phyloP scores from a whole-genome alignment of 2,113 vertebrate species.

The Nannospalax galili region DNA sequence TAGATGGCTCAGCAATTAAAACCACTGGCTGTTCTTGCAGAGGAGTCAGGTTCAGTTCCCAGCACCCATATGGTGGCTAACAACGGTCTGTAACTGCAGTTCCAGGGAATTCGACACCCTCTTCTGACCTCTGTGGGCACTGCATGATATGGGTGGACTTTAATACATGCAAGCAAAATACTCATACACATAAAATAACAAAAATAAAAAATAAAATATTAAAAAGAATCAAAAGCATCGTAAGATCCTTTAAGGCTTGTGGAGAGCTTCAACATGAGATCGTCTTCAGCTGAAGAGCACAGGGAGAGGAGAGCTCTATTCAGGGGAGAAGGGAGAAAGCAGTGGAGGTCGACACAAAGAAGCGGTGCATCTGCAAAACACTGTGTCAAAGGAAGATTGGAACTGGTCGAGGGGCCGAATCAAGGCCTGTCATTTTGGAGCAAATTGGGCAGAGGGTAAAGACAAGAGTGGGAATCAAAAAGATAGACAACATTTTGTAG shows the following conservation, averaged over 20 bases:
- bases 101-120: too few species aligned
- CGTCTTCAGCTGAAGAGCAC: neutral
- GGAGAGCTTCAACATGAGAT: neutral
- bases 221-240: neutral
- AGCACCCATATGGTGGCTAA: too few species aligned
- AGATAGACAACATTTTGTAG: neutral
- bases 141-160: too few species aligned
- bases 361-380: rapidly evolving
- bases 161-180: too few species aligned
- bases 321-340: rapidly evolving
- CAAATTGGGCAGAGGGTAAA: neutral
- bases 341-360: neutral
- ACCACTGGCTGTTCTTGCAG: too few species aligned
- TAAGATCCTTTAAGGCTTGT: neutral
- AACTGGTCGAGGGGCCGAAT: rapidly evolving
- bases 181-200: neutral
- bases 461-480: neutral
- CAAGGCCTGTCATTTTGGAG: neutral
- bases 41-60: too few species aligned
- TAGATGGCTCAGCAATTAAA: too few species aligned
- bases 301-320: neutral
- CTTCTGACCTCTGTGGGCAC: too few species aligned
- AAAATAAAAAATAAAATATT: too few species aligned
- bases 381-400: neutral
- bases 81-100: too few species aligned